phyloP scores from a whole-genome alignment of 2,797 vertebrate species.

The Fistularia tabacaria region DNA sequence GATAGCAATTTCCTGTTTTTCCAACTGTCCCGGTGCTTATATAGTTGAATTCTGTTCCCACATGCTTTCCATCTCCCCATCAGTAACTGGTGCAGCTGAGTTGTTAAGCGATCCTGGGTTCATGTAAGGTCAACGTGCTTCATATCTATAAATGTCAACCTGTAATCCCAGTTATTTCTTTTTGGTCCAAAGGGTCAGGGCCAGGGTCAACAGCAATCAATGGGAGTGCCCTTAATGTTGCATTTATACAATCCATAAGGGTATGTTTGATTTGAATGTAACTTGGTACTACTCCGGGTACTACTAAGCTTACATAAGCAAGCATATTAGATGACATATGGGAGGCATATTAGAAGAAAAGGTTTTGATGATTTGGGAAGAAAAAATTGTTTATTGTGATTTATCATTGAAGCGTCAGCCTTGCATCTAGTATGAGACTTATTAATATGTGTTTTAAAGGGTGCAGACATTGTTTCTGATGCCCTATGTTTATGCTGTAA shows the following conservation, averaged over 20 bases:
- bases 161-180: slow-evolving; percentile 30
- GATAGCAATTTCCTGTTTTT: too few species aligned
- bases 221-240: slow-evolving; percentile 36
- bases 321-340: too few species aligned
- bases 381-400: not conserved
- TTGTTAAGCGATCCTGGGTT: slow-evolving; percentile 37
- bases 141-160: slow-evolving; percentile 52
- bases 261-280: slow-evolving; percentile 19
- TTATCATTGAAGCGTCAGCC: not conserved
- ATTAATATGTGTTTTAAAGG: too few species aligned
- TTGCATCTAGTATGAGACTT: not conserved
- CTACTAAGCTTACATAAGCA: too few species aligned
- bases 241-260: slow-evolving; percentile 16
- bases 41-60: slow-evolving; percentile 11
- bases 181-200: slow-evolving; percentile 36
- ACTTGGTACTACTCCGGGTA: not conserved
- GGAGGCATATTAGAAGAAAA: not conserved
- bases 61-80: slow-evolving; percentile 27
- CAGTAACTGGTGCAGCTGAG: slow-evolving; percentile 13
- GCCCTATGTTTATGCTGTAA: too few species aligned
- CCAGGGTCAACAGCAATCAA: slow-evolving; percentile 48
- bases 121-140: slow-evolving; percentile 41
- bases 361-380: slow-evolving; percentile 1
- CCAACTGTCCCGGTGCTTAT: not conserved
- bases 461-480: too few species aligned